These are phyloP conservation scores for Microplitis manilae DNA, from an alignment of 2,888 invertebrate genomes.

Conservation along the genomic window DNA sequence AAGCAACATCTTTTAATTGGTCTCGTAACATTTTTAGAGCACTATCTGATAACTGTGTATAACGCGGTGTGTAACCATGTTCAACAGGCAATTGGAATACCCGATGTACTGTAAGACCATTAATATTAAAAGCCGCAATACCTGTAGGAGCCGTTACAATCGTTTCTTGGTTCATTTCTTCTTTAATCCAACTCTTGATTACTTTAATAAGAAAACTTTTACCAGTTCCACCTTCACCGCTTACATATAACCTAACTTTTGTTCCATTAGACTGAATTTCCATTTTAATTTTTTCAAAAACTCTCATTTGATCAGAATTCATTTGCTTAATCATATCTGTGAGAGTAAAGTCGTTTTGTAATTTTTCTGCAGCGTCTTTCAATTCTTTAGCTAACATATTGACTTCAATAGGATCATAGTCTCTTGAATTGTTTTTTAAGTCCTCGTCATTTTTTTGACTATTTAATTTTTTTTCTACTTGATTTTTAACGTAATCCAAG, in stretches of 20 bases:
- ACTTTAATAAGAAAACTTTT: slow-evolving; percentile 29
- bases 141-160: slow-evolving; percentile 37
- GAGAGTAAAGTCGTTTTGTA: slow-evolving; percentile 15
- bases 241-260: slow-evolving; percentile 24
- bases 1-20: slow-evolving; percentile 27
- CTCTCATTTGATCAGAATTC: slow-evolving; percentile 16
- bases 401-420: slow-evolving; percentile 4
- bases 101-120: slow-evolving; percentile 33
- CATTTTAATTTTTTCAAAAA: slow-evolving; percentile 19
- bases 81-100: slow-evolving; percentile 38
- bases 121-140: slow-evolving; percentile 35
- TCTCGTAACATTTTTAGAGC: slow-evolving; percentile 35
- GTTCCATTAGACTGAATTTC: not conserved
- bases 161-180: slow-evolving; percentile 21
- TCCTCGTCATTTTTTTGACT: not conserved
- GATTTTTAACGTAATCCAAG: not conserved
- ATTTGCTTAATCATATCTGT: slow-evolving; percentile 16
- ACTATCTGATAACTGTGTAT: slow-evolving; percentile 37
- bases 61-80: slow-evolving; percentile 32
- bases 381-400: slow-evolving; percentile 23
- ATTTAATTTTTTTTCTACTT: slow-evolving; percentile 9
- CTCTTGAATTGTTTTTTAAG: slow-evolving; percentile 7
- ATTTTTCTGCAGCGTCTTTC: not conserved
- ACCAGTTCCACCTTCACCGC: slow-evolving; percentile 25
- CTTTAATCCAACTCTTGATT: slow-evolving; percentile 27